Evolutionary conservation across 1,140 invertebrate genomes (phyloP).

Genomic region (Drosophila sulfurigaster): DNA sequence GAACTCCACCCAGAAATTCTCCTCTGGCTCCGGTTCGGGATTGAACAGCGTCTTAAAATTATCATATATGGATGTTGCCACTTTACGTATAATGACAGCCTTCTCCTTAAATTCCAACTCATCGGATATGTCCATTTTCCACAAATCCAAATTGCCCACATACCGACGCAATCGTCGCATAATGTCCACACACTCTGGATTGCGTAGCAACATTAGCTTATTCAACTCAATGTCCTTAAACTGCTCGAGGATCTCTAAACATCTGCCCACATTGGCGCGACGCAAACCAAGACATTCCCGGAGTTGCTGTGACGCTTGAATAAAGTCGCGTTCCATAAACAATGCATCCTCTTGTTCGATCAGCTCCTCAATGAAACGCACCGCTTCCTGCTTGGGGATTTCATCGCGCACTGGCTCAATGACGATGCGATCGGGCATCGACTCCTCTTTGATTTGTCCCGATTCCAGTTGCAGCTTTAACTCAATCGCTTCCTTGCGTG

Average conservation of each 20-base stretch:
- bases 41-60: constrained; percentile 86
- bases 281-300: constrained; percentile 89
- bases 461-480: constrained; percentile 85
- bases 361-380: constrained; percentile 68
- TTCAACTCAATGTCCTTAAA: constrained; percentile 89
- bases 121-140: constrained; percentile 89
- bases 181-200: constrained; percentile 92
- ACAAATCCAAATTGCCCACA: constrained; percentile 90
- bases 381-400: constrained; percentile 70
- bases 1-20: constrained; percentile 87
- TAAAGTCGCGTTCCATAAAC: constrained; percentile 87
- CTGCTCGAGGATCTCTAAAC: constrained; percentile 87
- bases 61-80: constrained; percentile 88
- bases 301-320: constrained; percentile 91
- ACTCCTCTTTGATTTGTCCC: constrained; percentile 87
- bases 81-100: constrained; percentile 88
- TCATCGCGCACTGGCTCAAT: constrained; percentile 85
- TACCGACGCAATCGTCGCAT: constrained; percentile 90
- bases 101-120: constrained; percentile 88
- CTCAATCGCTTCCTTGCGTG: constrained; percentile 86
- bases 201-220: constrained; percentile 93
- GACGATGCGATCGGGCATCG: constrained; percentile 87
- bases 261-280: constrained; percentile 88
- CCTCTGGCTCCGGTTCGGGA: constrained; percentile 53
- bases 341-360: constrained; percentile 78